Percentiles rank a stretch among this genome's conserved stretches.
Evolutionary conservation across 2,113 vertebrate genomes (phyloP).

Genomic region (Dasyprocta punctata): DNA sequence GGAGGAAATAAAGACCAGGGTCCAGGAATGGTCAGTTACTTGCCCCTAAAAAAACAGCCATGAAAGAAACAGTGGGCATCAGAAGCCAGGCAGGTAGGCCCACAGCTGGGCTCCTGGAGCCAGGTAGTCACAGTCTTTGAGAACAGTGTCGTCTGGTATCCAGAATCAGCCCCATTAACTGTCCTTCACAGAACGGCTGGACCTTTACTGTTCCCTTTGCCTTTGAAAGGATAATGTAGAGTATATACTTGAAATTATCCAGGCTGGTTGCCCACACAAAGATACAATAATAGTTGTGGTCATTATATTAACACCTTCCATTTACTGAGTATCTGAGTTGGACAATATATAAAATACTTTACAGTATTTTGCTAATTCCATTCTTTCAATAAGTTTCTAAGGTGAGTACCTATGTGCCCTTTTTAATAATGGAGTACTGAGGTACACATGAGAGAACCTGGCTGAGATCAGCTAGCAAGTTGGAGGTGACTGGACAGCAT

Average conservation of each 20-base stretch:
- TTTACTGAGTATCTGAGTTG: background rate
- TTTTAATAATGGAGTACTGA: background rate
- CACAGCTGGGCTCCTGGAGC: background rate
- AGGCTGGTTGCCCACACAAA: background rate
- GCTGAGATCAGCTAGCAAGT: background rate
- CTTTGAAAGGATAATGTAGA: background rate
- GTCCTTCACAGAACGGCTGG: background rate
- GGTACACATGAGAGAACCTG: background rate
- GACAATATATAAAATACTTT: background rate
- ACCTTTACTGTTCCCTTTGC: background rate
- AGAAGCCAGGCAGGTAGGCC: background rate
- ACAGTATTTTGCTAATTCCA: background rate
- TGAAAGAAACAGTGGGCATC: background rate
- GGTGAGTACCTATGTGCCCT: background rate
- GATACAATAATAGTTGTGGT: background rate
- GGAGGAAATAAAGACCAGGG: background rate
- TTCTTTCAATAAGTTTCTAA: background rate
- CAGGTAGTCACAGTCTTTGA: background rate
- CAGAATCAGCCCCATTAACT: background rate
- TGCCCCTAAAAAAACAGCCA: constrained; percentile 12
- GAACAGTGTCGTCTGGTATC: background rate
- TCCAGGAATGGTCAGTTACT: background rate
- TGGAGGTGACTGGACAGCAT: background rate
- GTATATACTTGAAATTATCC: background rate
- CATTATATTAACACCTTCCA: background rate